These are phyloP conservation scores for Lepidochitona cinerea DNA, from an alignment of 2,888 invertebrate species.

Conservation along the genomic window DNA sequence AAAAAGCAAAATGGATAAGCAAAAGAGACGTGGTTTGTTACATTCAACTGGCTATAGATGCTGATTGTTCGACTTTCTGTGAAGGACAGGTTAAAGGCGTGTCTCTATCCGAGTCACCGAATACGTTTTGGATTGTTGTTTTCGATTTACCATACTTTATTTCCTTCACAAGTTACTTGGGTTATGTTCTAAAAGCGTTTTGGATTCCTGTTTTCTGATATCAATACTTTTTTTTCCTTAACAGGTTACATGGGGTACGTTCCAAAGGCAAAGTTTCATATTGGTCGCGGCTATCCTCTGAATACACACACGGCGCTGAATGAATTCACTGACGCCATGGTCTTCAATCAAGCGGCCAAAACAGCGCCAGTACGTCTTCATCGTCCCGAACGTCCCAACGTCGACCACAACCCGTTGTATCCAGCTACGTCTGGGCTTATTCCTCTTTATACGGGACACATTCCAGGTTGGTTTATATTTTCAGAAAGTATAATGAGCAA, in stretches of 20 bases:
- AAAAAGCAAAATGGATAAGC: too few species aligned
- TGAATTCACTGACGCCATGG: conserved; percentile 53
- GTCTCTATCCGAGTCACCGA: too few species aligned
- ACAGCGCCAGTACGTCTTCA: conserved; percentile 37
- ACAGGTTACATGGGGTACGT: conserved; percentile 64
- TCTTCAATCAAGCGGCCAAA: conserved; percentile 29
- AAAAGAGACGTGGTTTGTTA: too few species aligned
- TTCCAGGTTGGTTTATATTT: conserved; percentile 51
- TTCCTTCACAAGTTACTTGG: too few species aligned
- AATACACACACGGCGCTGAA: conserved; percentile 59
- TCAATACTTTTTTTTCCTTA: not conserved
- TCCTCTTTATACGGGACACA: conserved; percentile 64
- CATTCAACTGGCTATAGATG: too few species aligned
- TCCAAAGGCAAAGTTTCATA: conserved; percentile 49
- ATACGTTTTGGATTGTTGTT: too few species aligned
- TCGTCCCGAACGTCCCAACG: conserved; percentile 17
- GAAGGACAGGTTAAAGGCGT: too few species aligned
- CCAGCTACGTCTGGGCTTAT: conserved; percentile 57
- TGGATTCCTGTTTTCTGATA: too few species aligned
- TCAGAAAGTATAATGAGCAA: not conserved
- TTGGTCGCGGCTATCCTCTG: conserved; percentile 62
- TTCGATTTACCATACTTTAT: too few species aligned
- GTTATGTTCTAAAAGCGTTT: too few species aligned
- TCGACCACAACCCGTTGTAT: conserved; percentile 49
- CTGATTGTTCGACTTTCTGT: too few species aligned